Conservation (phyloP, 2,113 vertebrate species). For the Morphnarchus princeps region DNA sequence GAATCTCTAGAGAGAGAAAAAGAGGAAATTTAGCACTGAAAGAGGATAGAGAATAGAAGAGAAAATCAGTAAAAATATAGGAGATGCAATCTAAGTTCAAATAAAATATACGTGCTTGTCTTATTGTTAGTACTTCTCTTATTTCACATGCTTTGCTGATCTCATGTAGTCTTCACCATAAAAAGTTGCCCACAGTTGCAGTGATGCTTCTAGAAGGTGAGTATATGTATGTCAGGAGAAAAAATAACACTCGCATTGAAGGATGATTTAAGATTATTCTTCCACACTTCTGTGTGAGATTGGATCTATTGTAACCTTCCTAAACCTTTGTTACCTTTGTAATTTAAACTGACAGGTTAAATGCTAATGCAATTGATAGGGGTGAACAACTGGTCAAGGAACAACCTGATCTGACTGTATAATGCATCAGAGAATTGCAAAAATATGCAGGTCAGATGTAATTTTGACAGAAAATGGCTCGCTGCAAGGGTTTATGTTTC, state of each 20-base stretch:
- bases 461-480: constrained; percentile 72
- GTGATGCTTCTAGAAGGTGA: constrained; percentile 16
- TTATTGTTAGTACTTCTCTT: background rate
- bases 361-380: constrained; percentile 74
- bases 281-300: background rate
- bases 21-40: background rate
- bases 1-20: background rate
- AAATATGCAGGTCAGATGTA: constrained; percentile 67
- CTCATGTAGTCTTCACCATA: background rate
- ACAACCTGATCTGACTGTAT: constrained; percentile 67
- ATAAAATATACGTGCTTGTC: background rate
- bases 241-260: constrained; percentile 15
- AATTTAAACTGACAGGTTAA: constrained; percentile 73
- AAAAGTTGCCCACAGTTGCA: background rate
- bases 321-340: constrained; percentile 71
- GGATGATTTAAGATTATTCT: constrained; percentile 53
- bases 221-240: background rate
- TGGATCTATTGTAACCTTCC: constrained; percentile 66
- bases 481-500: constrained; percentile 68
- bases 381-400: constrained; percentile 75
- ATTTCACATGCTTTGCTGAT: background rate
- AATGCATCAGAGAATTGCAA: constrained; percentile 66
- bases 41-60: background rate
- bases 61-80: background rate
- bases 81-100: background rate